Conservation (phyloP, 2,888 invertebrate species). For the Drosophila parthenogenetica region DNA sequence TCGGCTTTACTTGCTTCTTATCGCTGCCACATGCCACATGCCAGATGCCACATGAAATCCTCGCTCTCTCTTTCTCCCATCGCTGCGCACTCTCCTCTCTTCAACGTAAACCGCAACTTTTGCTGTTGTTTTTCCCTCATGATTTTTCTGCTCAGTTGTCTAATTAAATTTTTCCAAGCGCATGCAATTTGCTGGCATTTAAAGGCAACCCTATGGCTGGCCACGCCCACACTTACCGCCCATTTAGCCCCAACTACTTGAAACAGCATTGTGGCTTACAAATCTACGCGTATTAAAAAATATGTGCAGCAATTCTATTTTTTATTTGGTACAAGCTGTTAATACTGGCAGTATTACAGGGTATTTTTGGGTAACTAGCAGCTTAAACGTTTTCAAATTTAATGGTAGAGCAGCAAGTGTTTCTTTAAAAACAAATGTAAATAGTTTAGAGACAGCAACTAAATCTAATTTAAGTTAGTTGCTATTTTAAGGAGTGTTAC, state of each 20-base stretch:
- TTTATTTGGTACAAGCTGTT: slow-evolving; percentile 29
- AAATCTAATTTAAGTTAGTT: too few species aligned
- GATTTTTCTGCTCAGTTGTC: slow-evolving; percentile 71
- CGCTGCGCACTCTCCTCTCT: background rate
- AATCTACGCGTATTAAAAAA: slow-evolving; percentile 35
- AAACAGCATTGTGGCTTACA: slow-evolving; percentile 53
- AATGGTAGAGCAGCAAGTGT: too few species aligned
- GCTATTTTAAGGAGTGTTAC: too few species aligned
- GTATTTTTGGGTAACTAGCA: background rate
- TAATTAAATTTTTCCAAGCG: slow-evolving; percentile 72
- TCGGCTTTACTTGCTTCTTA: slow-evolving; percentile 52
- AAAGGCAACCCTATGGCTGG: slow-evolving; percentile 62
- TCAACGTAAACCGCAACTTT: slow-evolving; percentile 44
- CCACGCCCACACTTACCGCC: slow-evolving; percentile 19
- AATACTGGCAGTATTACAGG: background rate
- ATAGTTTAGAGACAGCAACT: too few species aligned
- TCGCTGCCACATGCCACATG: slow-evolving; percentile 53
- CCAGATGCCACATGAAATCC: slow-evolving; percentile 43
- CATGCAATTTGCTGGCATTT: slow-evolving; percentile 63
- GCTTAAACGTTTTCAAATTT: too few species aligned
- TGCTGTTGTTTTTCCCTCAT: slow-evolving; percentile 39
- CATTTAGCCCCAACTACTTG: slow-evolving; percentile 43
- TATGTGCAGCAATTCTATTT: slow-evolving; percentile 42
- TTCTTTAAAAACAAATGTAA: too few species aligned
- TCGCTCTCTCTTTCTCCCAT: slow-evolving; percentile 3